phyloP scores from a whole-genome alignment of 2,113 vertebrate species.

The Chloropsis cyanopogon region DNA sequence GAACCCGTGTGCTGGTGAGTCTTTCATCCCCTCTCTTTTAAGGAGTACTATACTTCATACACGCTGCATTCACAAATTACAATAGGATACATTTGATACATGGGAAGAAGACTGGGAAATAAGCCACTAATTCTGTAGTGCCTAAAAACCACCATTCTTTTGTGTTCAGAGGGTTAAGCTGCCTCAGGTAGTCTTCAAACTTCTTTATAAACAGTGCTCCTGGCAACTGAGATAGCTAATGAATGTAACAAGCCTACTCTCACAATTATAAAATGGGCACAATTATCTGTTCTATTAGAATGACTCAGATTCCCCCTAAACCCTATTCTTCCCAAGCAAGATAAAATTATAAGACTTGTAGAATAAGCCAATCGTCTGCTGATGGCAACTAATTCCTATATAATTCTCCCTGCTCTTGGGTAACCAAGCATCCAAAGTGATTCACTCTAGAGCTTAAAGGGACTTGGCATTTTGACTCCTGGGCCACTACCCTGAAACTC shows the following conservation, averaged over 20 bases:
- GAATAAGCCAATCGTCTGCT: not conserved
- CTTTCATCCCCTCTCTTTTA: not conserved
- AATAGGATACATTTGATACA: not conserved
- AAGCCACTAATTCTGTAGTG: not conserved
- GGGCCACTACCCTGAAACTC: not conserved
- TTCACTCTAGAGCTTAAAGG: conserved; percentile 28
- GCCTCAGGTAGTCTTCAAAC: conserved; percentile 1
- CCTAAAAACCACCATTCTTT: not conserved
- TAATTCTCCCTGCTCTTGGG: conserved; percentile 8
- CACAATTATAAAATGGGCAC: not conserved
- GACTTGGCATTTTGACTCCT: not conserved
- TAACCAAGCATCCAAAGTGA: conserved; percentile 40
- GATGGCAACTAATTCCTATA: not conserved
- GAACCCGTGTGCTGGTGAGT: not conserved
- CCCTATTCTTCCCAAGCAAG: conserved; percentile 12
- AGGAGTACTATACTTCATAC: not conserved
- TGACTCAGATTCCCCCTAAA: conserved; percentile 15
- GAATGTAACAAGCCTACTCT: not conserved
- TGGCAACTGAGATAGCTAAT: not conserved
- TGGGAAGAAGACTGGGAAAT: not conserved
- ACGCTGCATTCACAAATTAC: not conserved
- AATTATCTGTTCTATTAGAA: not conserved
- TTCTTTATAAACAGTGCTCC: not conserved
- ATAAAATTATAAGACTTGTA: conserved; percentile 45
- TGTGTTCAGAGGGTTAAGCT: not conserved